Evolutionary conservation across 2,888 invertebrate genomes (phyloP).

Genomic region (Lycia hirtaria): DNA sequence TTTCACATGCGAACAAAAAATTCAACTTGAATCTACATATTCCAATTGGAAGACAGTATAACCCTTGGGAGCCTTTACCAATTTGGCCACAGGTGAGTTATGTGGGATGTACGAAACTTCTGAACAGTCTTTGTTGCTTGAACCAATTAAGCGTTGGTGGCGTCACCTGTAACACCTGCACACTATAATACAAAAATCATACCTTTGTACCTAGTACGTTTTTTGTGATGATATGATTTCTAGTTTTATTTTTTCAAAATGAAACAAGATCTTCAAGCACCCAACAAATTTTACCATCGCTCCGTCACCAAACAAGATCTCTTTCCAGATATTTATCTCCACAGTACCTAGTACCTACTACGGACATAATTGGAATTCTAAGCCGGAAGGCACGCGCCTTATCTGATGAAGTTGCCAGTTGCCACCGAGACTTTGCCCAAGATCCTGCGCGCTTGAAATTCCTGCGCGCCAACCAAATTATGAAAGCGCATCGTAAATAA

Average conservation of each 20-base stretch:
- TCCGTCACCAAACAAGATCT: slow-evolving; percentile 10
- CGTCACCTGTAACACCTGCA: too few species aligned
- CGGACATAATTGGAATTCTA: slow-evolving; percentile 54
- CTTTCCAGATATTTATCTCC: slow-evolving; percentile 42
- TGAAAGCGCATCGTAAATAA: slow-evolving; percentile 46
- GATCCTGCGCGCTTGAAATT: slow-evolving; percentile 49
- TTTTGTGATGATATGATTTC: too few species aligned
- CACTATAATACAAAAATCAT: too few species aligned
- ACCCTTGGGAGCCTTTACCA: too few species aligned
- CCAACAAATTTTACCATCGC: slow-evolving; percentile 3
- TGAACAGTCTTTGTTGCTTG: too few species aligned
- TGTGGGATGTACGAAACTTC: too few species aligned
- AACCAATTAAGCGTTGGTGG: too few species aligned
- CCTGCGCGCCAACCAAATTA: slow-evolving; percentile 49
- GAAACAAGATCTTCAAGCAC: slow-evolving; percentile 4
- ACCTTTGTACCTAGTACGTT: too few species aligned
- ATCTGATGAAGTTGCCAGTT: slow-evolving; percentile 46
- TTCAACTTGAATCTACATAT: too few species aligned
- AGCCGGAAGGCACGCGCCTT: slow-evolving; percentile 49
- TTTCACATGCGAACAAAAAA: too few species aligned
- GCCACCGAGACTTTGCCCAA: slow-evolving; percentile 46
- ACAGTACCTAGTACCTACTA: slow-evolving; percentile 35
- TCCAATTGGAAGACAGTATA: too few species aligned
- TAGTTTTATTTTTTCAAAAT: neutral
- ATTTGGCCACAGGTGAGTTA: too few species aligned